A percentile compares a stretch with the other conserved stretches of the same genome.
These are phyloP conservation scores for Leptodactylus fuscus DNA, from an alignment of 2,113 vertebrate genomes.

Conservation along the genomic window DNA sequence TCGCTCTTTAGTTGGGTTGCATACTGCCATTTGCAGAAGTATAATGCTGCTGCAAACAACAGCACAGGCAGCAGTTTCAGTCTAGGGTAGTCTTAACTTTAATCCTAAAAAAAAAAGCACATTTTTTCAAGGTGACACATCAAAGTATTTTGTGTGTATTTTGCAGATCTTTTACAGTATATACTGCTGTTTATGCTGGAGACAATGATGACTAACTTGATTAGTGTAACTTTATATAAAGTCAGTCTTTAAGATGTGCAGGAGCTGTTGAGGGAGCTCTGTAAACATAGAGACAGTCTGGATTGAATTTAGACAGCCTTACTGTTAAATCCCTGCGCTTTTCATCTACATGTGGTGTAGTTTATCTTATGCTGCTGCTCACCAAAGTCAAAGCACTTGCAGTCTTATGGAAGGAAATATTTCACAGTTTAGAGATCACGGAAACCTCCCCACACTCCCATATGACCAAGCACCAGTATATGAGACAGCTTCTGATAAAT, in stretches of 20 bases:
- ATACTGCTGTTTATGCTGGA: not conserved
- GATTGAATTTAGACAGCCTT: conserved; percentile 55
- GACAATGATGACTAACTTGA: conserved; percentile 52
- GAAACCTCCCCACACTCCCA: conserved; percentile 39
- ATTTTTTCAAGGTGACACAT: conserved; percentile 30
- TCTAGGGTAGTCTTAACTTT: not conserved
- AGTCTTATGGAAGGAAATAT: conserved; percentile 58
- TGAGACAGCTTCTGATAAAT: conserved; percentile 34
- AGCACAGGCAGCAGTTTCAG: not conserved
- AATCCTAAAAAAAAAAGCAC: not conserved
- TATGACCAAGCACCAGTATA: conserved; percentile 24
- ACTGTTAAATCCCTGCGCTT: conserved; percentile 59
- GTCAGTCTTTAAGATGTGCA: conserved; percentile 30
- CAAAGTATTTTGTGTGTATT: conserved; percentile 32
- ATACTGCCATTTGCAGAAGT: not conserved
- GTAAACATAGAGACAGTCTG: conserved; percentile 54
- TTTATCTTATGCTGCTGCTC: conserved; percentile 57
- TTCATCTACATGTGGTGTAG: conserved; percentile 61
- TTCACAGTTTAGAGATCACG: conserved; percentile 57
- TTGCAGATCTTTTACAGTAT: conserved; percentile 5
- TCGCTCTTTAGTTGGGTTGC: not conserved
- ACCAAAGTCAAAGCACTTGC: conserved; percentile 57
- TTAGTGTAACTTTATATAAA: conserved; percentile 53
- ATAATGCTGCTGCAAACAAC: conserved; percentile 2
- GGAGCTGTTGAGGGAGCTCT: conserved; percentile 55